These are phyloP conservation scores for Lasioglossum baleicum DNA, from an alignment of 1,140 invertebrate species.

Conservation along the genomic window DNA sequence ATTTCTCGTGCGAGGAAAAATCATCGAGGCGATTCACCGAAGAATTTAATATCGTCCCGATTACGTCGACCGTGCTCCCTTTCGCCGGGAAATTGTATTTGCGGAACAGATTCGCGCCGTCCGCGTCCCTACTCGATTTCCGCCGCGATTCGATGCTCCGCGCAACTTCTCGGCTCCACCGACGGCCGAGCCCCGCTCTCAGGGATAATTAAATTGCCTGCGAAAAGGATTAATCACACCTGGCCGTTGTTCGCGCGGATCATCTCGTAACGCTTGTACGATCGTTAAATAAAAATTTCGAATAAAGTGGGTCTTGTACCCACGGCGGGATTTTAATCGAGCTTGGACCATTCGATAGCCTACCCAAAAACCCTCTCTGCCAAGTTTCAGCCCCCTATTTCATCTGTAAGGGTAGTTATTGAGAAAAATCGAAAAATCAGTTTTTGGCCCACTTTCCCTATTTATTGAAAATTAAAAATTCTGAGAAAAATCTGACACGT, in stretches of 20 bases:
- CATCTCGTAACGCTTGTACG: constrained; percentile 4
- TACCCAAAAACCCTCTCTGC: too few relatives aligned
- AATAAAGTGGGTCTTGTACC: too few relatives aligned
- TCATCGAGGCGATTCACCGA: background rate
- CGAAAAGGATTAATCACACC: constrained; percentile 21
- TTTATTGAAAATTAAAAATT: too few relatives aligned
- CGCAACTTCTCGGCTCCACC: too few relatives aligned
- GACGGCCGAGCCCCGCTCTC: background rate
- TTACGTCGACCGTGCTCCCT: background rate
- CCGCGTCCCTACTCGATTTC: background rate
- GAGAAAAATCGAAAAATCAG: too few relatives aligned
- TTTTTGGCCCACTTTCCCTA: too few relatives aligned
- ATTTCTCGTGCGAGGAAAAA: background rate
- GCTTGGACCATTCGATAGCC: too few relatives aligned
- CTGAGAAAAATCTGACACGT: too few relatives aligned
- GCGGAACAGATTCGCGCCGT: background rate
- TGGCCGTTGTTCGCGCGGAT: background rate
- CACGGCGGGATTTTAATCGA: too few relatives aligned
- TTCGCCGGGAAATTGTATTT: background rate
- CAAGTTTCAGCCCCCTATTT: too few relatives aligned
- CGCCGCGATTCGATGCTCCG: background rate
- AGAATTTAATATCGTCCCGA: constrained; percentile 7
- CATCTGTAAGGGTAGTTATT: too few relatives aligned
- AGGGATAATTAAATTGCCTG: constrained; percentile 20
- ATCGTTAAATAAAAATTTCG: too few relatives aligned